These are phyloP conservation scores for Bettongia penicillata DNA, from an alignment of 2,113 vertebrate species.

Conservation along the genomic window DNA sequence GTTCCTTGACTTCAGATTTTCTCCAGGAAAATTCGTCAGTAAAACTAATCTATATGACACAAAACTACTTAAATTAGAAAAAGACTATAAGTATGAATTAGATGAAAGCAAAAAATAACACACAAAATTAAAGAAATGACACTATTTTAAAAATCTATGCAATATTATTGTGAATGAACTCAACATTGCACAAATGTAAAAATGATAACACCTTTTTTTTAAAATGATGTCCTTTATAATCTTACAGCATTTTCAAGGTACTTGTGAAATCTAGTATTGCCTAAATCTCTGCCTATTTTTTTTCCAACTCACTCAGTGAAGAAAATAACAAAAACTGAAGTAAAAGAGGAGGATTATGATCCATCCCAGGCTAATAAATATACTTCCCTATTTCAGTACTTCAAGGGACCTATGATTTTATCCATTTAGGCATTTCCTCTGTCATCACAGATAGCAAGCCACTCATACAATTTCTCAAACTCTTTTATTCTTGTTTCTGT, in stretches of 20 bases:
- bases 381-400: not conserved
- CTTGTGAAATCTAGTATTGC: constrained; percentile 15
- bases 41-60: constrained; percentile 45
- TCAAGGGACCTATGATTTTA: not conserved
- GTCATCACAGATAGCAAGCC: not conserved
- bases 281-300: not conserved
- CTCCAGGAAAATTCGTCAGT: constrained; percentile 61
- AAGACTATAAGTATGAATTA: constrained; percentile 63
- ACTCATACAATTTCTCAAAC: not conserved
- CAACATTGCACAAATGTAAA: not conserved
- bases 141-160: constrained; percentile 38
- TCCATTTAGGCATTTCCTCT: not conserved
- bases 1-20: constrained; percentile 53
- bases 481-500: not conserved
- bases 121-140: constrained; percentile 50
- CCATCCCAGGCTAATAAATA: not conserved
- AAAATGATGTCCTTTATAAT: constrained; percentile 15
- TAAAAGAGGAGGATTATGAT: not conserved
- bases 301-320: not conserved
- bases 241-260: not conserved
- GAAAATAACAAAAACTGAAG: not conserved
- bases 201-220: not conserved
- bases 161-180: constrained; percentile 35
- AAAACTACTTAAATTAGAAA: constrained; percentile 65
- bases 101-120: constrained; percentile 64